Percentiles rank a stretch among this genome's conserved stretches.
Conservation (phyloP, 2,113 vertebrate genomes). For the Cynoglossus semilaevis region DNA sequence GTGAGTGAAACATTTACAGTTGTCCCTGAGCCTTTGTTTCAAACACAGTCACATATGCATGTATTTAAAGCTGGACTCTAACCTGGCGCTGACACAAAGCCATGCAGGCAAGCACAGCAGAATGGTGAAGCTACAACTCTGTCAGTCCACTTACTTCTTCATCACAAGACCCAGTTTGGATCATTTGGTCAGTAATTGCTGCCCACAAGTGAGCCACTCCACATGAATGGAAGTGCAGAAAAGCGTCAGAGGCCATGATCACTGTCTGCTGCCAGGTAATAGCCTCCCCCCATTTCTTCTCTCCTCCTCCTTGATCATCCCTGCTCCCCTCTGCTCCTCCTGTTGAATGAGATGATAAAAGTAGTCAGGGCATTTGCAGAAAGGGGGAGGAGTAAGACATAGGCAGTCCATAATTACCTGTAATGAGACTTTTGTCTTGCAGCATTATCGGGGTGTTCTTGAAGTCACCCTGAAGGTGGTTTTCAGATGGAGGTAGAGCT, state of each 20-base stretch:
- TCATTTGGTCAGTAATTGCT: slow-evolving; percentile 77
- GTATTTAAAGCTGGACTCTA: too few relatives aligned
- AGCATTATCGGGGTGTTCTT: slow-evolving; percentile 88
- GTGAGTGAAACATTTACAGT: too few relatives aligned
- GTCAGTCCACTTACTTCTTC: slow-evolving; percentile 58
- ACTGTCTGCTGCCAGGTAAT: slow-evolving; percentile 74
- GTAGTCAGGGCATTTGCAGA: slow-evolving; percentile 67
- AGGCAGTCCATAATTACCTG: slow-evolving; percentile 89
- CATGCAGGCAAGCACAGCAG: slow-evolving; percentile 36
- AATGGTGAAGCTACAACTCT: slow-evolving; percentile 48
- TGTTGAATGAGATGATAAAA: slow-evolving; percentile 83
- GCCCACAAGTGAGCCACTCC: slow-evolving; percentile 79
- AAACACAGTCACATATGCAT: background rate
- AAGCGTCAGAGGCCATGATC: slow-evolving; percentile 72
- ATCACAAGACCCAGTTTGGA: slow-evolving; percentile 74
- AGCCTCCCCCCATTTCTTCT: slow-evolving; percentile 39
- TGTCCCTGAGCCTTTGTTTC: too few relatives aligned
- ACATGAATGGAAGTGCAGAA: slow-evolving; percentile 78
- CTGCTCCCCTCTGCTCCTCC: slow-evolving; percentile 65
- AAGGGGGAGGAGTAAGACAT: slow-evolving; percentile 57
- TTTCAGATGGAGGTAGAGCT: slow-evolving; percentile 81
- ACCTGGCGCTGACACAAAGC: slow-evolving; percentile 12
- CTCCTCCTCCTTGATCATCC: slow-evolving; percentile 21
- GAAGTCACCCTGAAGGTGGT: slow-evolving; percentile 80
- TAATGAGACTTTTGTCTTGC: slow-evolving; percentile 97